Base-by-base conservation (phyloP, 2,888 invertebrate genomes). In the Campopleginae sp. region DNA sequence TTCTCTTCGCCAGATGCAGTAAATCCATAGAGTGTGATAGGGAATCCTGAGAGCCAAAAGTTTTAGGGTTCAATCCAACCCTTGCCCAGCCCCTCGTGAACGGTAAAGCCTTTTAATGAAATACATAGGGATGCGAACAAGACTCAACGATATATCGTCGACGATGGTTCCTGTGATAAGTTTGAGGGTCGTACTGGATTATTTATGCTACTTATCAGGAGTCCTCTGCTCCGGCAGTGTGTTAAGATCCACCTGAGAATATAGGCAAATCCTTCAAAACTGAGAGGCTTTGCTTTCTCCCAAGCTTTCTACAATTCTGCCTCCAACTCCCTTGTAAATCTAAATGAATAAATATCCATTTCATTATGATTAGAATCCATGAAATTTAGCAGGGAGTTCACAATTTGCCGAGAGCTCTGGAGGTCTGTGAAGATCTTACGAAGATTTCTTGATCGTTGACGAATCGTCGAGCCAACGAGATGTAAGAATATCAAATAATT, bases 121-220 rank as follows among this genome's bases (percentile, higher is more conserved):
- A 82, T 72, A 77, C 77, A 58, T 58, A 33, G 71, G 63, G 70
- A 46, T 46, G 42, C 44, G 70, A 58, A 58, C 71, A 65, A 61
- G 77, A 77, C 44, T 17, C 17, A 48, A 66, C 44, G 77, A 78
- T 72, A 72, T 46, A 72, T 82, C 71, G 46, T 71, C 77, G 71
- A 77, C 80, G 82, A 77, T 72, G 77, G 42, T 65, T 48, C 23
- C 61, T 23, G 90, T 90, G 91, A 91, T 92, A 91, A 91, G 91
- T 92, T 89, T 87, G 87, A 71, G 89, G 90, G 88, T 88, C 88
- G 88, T 88, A 85, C 87, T 87, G 88, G 88, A 89, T 92, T 91
- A 91, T 92, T 91, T 92, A 92, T 91, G 89, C 90, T 90, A 90
- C 91, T 90, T 88, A 91, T 91, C 89, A 89, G 90, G 42, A 87